Evolutionary conservation across 2,888 invertebrate genomes (phyloP), one percentile per base, ranked within the genome.

Genomic region (Pollenia griseotomentosa): DNA sequence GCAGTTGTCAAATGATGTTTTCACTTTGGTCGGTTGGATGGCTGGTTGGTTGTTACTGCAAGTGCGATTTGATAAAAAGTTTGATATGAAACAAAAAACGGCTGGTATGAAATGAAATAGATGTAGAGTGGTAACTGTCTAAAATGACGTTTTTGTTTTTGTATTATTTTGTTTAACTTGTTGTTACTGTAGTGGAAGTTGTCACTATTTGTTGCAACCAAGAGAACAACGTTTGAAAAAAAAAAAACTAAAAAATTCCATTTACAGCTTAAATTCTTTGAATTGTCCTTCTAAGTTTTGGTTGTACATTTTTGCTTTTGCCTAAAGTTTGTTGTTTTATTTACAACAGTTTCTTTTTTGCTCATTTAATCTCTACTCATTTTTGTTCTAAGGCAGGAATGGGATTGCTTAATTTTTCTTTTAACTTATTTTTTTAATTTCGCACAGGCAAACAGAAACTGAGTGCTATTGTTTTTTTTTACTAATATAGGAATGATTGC

Each of bases 221-320:
- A 44, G n/a, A 83, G 59, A 70, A 14, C 16, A 61, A 48, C 46
- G 42, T 23, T 12, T 23, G n/a, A 0, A 70, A 63, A n/a, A 23
- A n/a, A n/a, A n/a, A 53, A 53, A 79, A 23, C 23, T 68, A 66
- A 66, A 75, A 80, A 75, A 81, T 71, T 78, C 73, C 73, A 78
- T 86, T 86, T 86, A 70, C 82, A 79, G 78, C 79, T 86, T 78
- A 78, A 82, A 74, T 73, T 42, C 68, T 78, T 82, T 78, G 73
- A 78, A 82, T 73, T 82, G 81, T 82, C 66, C 73, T 81, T 40
- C 12, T 46, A 77, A 73, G 57, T 77, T 85, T 77, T 71, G 6
- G 7, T 77, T 46, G 40, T 48, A 23, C 14, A 78, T 51, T 63
- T 78, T 73, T 51, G 51, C 46, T 14, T 63, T 19, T 33, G 33